Percentiles rank a stretch among this genome's conserved stretches.
Conservation (phyloP, 2,888 invertebrate species). For the Achlya flavicornis region DNA sequence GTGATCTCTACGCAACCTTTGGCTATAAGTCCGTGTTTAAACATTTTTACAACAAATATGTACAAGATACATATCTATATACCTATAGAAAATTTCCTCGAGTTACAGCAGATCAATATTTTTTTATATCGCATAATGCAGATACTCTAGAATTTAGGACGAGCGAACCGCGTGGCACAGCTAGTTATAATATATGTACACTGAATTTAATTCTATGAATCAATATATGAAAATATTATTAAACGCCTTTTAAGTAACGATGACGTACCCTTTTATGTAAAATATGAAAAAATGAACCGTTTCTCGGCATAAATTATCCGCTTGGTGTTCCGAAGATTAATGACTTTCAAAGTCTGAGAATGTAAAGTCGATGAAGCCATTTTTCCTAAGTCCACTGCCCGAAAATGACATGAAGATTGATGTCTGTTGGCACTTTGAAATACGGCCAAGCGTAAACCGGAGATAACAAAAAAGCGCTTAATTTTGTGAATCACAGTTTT, state of each 20-base stretch:
- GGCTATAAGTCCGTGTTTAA: no score
- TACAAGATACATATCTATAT: no score
- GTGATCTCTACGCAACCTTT: no score
- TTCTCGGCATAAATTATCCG: slow-evolving; percentile 61
- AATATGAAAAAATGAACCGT: slow-evolving; percentile 53
- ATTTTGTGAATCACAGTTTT: neutral
- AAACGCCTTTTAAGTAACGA: slow-evolving; percentile 20
- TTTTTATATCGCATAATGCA: no score
- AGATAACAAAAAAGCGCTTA: slow-evolving; percentile 34
- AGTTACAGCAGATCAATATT: no score
- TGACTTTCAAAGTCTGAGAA: slow-evolving; percentile 67
- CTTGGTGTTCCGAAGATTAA: slow-evolving; percentile 63
- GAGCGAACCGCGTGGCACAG: no score
- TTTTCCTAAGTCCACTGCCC: slow-evolving; percentile 72
- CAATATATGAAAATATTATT: slow-evolving; percentile 22
- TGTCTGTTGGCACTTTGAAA: slow-evolving; percentile 46
- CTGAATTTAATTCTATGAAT: neutral
- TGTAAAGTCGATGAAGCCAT: slow-evolving; percentile 75
- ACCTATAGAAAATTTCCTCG: no score
- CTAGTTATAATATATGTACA: neutral
- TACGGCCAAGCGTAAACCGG: slow-evolving; percentile 49
- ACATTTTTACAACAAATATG: no score
- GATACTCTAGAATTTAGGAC: no score
- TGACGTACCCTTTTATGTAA: slow-evolving; percentile 32
- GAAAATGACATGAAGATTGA: slow-evolving; percentile 77